A percentile compares a stretch with the other conserved stretches of the same genome.
Conservation (phyloP, 2,888 invertebrate genomes). For the Pseudanteris insignis region DNA sequence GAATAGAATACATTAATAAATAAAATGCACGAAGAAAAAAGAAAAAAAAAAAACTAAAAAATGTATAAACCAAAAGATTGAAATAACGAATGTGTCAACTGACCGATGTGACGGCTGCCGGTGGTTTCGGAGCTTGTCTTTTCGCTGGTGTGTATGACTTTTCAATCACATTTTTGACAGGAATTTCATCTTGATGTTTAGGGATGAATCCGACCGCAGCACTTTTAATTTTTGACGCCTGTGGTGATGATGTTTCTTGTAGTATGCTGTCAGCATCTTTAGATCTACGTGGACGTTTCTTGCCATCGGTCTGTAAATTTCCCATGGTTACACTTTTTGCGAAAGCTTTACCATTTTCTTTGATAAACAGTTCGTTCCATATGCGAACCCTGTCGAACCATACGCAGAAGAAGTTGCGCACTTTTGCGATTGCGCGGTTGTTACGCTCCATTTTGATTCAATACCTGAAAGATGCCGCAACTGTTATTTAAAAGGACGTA, state of each 20-base stretch:
- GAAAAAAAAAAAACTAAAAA: too few relatives aligned
- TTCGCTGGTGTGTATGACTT: slow-evolving; percentile 55
- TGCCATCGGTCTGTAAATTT: slow-evolving; percentile 25
- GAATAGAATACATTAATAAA: too few relatives aligned
- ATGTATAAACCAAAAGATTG: too few relatives aligned
- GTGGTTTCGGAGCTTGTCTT: slow-evolving; percentile 51
- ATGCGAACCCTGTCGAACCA: slow-evolving; percentile 4
- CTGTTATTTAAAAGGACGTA: slow-evolving; percentile 4
- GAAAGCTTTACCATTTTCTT: slow-evolving; percentile 3
- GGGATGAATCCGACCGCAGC: slow-evolving; percentile 9
- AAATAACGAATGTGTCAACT: too few relatives aligned
- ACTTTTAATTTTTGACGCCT: slow-evolving; percentile 15
- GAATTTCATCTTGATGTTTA: slow-evolving; percentile 18
- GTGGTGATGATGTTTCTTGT: slow-evolving; percentile 12
- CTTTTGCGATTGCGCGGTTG: slow-evolving; percentile 28
- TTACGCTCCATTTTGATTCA: slow-evolving; percentile 24
- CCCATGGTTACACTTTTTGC: slow-evolving; percentile 15
- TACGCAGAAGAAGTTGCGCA: slow-evolving; percentile 10
- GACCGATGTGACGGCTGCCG: slow-evolving; percentile 5
- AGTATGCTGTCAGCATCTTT: slow-evolving; percentile 20
- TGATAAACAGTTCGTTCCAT: slow-evolving; percentile 4
- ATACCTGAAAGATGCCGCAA: slow-evolving; percentile 26
- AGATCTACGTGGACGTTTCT: slow-evolving; percentile 23
- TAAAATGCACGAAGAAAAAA: too few relatives aligned
- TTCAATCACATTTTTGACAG: slow-evolving; percentile 48